Evolutionary conservation across 2,888 invertebrate genomes (phyloP).

Genomic region (Aethes cnicana): DNA sequence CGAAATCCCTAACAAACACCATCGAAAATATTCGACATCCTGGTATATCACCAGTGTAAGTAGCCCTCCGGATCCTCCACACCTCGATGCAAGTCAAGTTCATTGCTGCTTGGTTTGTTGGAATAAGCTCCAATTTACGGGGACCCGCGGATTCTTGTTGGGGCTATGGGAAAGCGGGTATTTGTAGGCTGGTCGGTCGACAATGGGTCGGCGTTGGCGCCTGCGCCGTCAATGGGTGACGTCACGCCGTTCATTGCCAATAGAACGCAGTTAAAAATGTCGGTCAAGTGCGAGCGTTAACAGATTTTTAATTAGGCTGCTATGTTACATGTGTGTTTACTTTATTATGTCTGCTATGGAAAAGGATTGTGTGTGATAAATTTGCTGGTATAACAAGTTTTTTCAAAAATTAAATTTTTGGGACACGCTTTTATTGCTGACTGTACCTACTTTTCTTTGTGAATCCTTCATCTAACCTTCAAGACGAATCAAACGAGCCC

Average conservation of each 20-base stretch:
- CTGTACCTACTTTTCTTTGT: no score
- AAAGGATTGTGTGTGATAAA: no score
- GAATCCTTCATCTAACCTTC: no score
- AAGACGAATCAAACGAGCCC: no score
- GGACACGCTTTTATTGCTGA: no score
- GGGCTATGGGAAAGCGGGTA: slow-evolving; percentile 1
- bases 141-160: slow-evolving; percentile 1
- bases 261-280: slow-evolving; percentile 27
- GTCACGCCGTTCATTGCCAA: slow-evolving; percentile 29
- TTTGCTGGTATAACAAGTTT: no score
- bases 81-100: neutral
- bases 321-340: slow-evolving; percentile 6
- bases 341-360: neutral
- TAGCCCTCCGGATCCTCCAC: neutral
- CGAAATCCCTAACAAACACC: neutral
- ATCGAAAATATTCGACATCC: no score
- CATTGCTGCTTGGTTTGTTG: neutral
- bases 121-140: neutral
- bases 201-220: slow-evolving; percentile 25
- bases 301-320: slow-evolving; percentile 22
- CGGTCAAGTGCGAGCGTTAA: slow-evolving; percentile 29
- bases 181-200: slow-evolving; percentile 13
- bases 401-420: no score
- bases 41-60: neutral
- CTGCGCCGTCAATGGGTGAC: slow-evolving; percentile 27